Evolutionary conservation across 2,113 vertebrate species (phyloP), one percentile per base, ranked within the genome.

Genomic region (Poeciliopsis turrubarensis): DNA sequence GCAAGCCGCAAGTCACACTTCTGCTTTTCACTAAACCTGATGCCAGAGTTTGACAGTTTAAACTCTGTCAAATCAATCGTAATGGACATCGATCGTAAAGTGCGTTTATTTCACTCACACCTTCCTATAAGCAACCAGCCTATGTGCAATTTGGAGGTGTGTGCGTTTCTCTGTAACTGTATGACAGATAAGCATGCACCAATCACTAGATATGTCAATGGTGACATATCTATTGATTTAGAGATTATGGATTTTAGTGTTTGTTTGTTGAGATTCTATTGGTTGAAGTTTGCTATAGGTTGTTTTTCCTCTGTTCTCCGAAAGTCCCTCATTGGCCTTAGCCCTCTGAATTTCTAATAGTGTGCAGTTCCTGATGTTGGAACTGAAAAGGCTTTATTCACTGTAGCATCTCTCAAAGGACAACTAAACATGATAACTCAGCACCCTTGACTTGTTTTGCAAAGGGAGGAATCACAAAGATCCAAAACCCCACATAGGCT

Each of bases 321-420:
- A 25, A 54, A 54, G 22, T 25, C 51, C 44, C 51, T 54, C 15
- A 54, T 25, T 54, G 19, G 19, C 22, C 51, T 54, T 54, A 9
- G 65, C 80, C 83, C 86, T 80, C 75, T 10, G 54, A 82, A 77
- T 79, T 76, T 81, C 80, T 86, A 73, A 81, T 78, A 85, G 78
- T 70, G 41, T 81, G 78, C 85, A 90, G 91, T 91, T 90, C 91
- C 70, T 19, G 76, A 72, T 77, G 71, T 68, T n/a, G 19, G 22
- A 57, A 17, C 19, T 57, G 51, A 57, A 57, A 80, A 76, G 64
- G 77, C 80, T 85, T 85, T 89, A 41, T 41, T 41, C 39, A 2
- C 44, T 4, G 62, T 70, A 11, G 30, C 82, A 84, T 77, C 84
- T 78, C 81, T 75, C 66, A 11, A 37, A 84, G 68, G 62, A 68